These are phyloP conservation scores for Galerucella calmariensis DNA, from an alignment of 2,888 invertebrate genomes.

Conservation along the genomic window DNA sequence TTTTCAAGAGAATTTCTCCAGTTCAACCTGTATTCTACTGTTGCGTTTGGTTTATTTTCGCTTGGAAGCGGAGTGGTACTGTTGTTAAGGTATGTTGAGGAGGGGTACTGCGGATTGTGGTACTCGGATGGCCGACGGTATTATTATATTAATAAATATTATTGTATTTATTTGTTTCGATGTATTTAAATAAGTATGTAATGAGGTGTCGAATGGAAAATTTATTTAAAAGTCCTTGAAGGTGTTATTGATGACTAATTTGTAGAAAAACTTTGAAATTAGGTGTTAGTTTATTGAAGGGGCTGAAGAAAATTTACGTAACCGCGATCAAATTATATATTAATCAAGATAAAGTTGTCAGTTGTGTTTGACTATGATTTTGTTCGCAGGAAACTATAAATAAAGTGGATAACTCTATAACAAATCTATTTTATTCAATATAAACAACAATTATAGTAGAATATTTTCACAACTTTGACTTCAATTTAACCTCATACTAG, in stretches of 20 bases:
- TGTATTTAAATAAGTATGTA: neutral
- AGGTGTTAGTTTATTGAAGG: too few relatives aligned
- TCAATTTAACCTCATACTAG: slow-evolving; percentile 48
- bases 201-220: neutral
- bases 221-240: too few relatives aligned
- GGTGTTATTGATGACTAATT: too few relatives aligned
- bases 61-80: neutral
- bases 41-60: slow-evolving; percentile 4
- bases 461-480: slow-evolving; percentile 56
- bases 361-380: too few relatives aligned
- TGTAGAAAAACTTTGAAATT: too few relatives aligned
- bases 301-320: too few relatives aligned
- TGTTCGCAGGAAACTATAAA: too few relatives aligned
- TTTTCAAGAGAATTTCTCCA: slow-evolving; percentile 28
- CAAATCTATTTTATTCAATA: neutral
- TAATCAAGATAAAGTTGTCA: too few relatives aligned
- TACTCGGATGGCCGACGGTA: slow-evolving; percentile 14
- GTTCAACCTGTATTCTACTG: slow-evolving; percentile 14
- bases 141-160: neutral
- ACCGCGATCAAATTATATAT: too few relatives aligned
- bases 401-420: too few relatives aligned
- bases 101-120: slow-evolving; percentile 8
- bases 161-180: neutral
- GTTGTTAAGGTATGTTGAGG: slow-evolving; percentile 15
- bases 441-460: neutral